Evolutionary conservation across 2,797 vertebrate genomes (phyloP), one percentile per base, ranked within the genome.

Genomic region (Poeciliopsis presidionis): DNA sequence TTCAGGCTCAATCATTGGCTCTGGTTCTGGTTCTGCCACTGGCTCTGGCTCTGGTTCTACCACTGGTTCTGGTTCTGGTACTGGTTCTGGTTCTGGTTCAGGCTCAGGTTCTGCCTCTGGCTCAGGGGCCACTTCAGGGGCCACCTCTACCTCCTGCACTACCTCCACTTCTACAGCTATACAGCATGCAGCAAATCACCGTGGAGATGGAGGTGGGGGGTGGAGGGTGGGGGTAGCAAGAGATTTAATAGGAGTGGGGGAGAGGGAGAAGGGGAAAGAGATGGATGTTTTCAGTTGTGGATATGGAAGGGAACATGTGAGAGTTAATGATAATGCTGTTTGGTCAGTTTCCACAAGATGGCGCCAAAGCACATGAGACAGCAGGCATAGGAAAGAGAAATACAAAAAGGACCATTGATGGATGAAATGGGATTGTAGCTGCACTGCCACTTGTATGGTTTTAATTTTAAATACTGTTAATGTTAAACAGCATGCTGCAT

Each of bases 131-230:
- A 78, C 79, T 82, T 93, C 93, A 53, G 89, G 93, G 84, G 95
- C 93, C 92, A 96, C 95, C 90, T 96, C 96, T 95, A 96, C 95
- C 81, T 94, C 92, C 89, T 90, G 87, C 91, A 93, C 93, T 94
- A 94, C 86, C 84, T 90, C 93, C 88, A 91, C 93, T 87, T 91
- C 88, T 93, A 93, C 91, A 71, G 90, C 90, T 95, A 18, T 95
- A 97, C 93, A 90, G 76, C 95, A 95, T 96, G 95, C 95, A 95
- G 88, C 73, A 61, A 86, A 92, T 94, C 90, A 93, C 90, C 86
- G 78, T 91, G 92, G 91, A 53, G 63, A 20, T 28, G 65, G 33
- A 9, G 47, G 16, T 51, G 5, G 63, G 25, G 59, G 36, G 33
- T 12, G 55, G 22, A 91, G 91, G 93, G 89, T 74, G 45, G 91